Base-by-base conservation (phyloP, 2,113 vertebrate species). In the Mastomys coucha region DNA sequence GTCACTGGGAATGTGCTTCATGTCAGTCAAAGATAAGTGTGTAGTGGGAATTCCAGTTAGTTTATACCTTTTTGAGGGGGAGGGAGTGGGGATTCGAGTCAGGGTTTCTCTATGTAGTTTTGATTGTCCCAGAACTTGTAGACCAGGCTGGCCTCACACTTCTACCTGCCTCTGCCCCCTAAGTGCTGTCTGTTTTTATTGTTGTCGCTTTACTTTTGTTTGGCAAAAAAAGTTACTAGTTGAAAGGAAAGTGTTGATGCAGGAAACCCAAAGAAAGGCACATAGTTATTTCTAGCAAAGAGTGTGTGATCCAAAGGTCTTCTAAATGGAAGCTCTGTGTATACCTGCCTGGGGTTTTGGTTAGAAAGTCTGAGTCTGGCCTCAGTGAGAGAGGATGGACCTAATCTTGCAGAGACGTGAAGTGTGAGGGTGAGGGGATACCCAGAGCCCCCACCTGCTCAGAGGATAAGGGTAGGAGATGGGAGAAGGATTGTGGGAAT, bases 1-100 rank as follows among this genome's bases (percentile, higher is more conserved):
- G 7, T 89, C 81, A 87, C 42, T 96, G 86, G 78, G 91, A 85
- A 94, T 49, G 39, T 94, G 26, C 22, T 96, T 91, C 58, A 58
- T 89, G 93, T 92, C 88, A 95, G 24, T 94, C 56, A 88, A 77
- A 97, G 5, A 82, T 65, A 95, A 81, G 73, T 75, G 67, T 82
- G 87, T 78, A 45, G 2, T 88, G 11, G 51, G 73, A 22, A 92
- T 95, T 96, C 1, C 22, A 53, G 81, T 45, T 42, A 93, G 76
- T 73, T 9, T 76, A 20, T 80, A 17, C 31, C 4, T 69, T 36
- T 69, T 36, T 28, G 2, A 26, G 60, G 63, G 22, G 31, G 28
- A 3, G 5, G 11, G 26, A 3, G 26, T 11, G 28, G 63, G 63
- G 0, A 12, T 53, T 53, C 11, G 11, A 13, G 53, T 53, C 11